These are phyloP conservation scores for Poliocrania exsul DNA, from an alignment of 2,797 vertebrate genomes.

Conservation along the genomic window DNA sequence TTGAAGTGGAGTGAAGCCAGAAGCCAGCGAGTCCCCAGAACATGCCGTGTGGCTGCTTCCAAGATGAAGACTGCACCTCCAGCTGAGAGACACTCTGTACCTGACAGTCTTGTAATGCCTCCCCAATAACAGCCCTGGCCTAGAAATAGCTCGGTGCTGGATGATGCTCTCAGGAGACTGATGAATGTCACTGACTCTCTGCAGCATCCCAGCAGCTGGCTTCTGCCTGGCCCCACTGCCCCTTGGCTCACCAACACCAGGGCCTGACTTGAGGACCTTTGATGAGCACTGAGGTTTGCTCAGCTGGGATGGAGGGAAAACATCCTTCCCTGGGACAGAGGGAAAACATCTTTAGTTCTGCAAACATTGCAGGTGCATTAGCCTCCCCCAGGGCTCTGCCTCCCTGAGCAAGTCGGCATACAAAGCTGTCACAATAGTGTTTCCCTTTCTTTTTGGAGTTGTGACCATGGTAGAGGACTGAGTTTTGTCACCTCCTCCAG, in stretches of 20 bases:
- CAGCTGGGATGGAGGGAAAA: background rate
- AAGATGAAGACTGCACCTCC: background rate
- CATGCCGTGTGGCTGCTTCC: background rate
- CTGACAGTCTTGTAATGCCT: background rate
- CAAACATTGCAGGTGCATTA: background rate
- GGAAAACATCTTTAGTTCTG: background rate
- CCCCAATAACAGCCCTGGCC: background rate
- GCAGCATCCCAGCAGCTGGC: background rate
- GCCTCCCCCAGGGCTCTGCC: background rate
- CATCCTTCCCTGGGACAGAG: background rate
- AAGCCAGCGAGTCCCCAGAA: background rate
- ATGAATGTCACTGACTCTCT: background rate
- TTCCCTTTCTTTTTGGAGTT: background rate
- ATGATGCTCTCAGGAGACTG: background rate
- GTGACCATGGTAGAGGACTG: background rate
- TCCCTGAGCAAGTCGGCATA: background rate
- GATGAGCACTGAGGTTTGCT: background rate
- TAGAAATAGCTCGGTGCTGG: background rate
- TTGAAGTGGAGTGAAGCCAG: background rate
- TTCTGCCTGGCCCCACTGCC: rapidly evolving
- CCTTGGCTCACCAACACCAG: background rate
- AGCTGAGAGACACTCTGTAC: background rate
- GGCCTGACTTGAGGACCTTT: background rate
- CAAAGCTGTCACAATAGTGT: background rate
- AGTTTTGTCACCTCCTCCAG: background rate